phyloP scores from a whole-genome alignment of 2,888 invertebrate genomes.

The Reticulitermes lucifugus region DNA sequence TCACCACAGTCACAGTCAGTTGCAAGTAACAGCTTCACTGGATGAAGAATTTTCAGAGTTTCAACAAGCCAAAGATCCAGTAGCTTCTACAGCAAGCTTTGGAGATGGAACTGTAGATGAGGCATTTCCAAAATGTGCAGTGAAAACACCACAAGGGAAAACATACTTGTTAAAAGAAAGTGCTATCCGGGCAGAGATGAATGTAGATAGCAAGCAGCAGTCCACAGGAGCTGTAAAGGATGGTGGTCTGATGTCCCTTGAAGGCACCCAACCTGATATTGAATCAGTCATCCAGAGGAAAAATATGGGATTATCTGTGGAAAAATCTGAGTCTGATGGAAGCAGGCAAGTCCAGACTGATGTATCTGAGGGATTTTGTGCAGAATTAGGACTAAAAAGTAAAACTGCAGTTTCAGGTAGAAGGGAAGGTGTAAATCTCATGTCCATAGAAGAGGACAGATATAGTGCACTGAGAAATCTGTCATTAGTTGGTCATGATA shows the following conservation, averaged over 20 bases:
- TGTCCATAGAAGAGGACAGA: conserved; percentile 62
- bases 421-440: conserved; percentile 56
- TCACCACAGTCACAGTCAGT: conserved; percentile 34
- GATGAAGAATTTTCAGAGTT: conserved; percentile 53
- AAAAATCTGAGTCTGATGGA: background rate
- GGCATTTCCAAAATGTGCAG: conserved; percentile 61
- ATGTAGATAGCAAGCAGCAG: background rate
- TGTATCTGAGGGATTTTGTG: no score
- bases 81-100: background rate
- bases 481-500: conserved; percentile 49
- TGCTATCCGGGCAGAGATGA: conserved; percentile 48
- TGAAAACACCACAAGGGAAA: conserved; percentile 58
- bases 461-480: conserved; percentile 65
- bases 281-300: background rate
- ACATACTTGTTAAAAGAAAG: conserved; percentile 52
- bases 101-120: conserved; percentile 52
- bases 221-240: background rate
- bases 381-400: background rate
- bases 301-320: background rate
- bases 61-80: conserved; percentile 52
- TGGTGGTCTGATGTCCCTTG: background rate
- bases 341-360: background rate
- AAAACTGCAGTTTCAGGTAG: background rate
- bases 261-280: background rate
- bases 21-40: conserved; percentile 9